Evolutionary conservation across 1,140 invertebrate genomes (phyloP), one percentile per base, ranked within the genome.

Genomic region (Harpegnathos saltator): DNA sequence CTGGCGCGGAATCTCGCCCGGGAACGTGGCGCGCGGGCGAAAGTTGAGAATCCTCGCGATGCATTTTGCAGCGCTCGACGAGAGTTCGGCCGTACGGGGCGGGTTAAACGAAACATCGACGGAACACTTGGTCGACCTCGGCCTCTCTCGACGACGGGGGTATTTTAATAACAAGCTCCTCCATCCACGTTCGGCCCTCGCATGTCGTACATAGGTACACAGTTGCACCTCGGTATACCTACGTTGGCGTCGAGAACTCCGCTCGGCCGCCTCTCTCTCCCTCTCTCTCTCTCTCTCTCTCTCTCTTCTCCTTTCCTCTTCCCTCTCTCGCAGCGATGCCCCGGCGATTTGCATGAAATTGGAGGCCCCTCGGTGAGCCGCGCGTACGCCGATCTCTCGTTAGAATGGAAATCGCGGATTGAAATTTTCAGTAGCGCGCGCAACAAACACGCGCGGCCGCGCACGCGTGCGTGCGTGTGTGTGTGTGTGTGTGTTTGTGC

Each of bases 391-490:
- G 61, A 78, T 77, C 78, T 85, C 89, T 89, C 88, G 88, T 89
- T 89, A 89, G 74, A 89, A 89, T 89, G 87, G 84, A 87, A 89
- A 89, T 89, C 56, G 75, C 56, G 86, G 74, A 89, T 89, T 89
- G 85, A 89, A 89, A 87, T 87, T 87, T 89, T 89, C 73, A 89
- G 58, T 65, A 48, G 58, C 26, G 71, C 26, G 71, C 66, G 26
- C 58, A 17, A 61, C 81, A 65, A 29, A 44, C 38, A 52, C 14
- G 50, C 56, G 22, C 71, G 56, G 68, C 58, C 50, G 75, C 77
- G 58, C 56, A 69, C 38, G n/a, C 15, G 29, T 33, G 5, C 5
- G 5, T 26, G n/a, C 66, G 24, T 50, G 22, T 14, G 5, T 26
- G n/a, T 68, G 33, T 50, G 26, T 14, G 11, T 11, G 38, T 44